Conservation (phyloP, 2,797 vertebrate species). For the Furcifer pardalis region DNA sequence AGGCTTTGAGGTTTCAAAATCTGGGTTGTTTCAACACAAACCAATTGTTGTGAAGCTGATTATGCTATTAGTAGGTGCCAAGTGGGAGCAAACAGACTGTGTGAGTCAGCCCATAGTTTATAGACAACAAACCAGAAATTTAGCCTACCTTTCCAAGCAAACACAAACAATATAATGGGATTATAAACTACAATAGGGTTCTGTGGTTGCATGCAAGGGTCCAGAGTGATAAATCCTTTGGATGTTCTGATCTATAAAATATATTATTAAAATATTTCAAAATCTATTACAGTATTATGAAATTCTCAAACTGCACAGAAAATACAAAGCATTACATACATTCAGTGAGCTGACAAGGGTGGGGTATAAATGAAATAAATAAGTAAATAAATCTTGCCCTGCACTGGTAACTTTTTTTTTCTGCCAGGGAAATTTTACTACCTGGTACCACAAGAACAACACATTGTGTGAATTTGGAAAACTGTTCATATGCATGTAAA, state of each 20-base stretch:
- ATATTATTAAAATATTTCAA: not conserved
- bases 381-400: no score
- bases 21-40: not conserved
- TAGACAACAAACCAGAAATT: not conserved
- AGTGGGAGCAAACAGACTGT: not conserved
- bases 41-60: not conserved
- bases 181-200: no score
- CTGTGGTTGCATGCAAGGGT: not conserved
- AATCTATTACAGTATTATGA: not conserved
- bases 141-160: not conserved
- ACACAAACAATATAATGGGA: not conserved
- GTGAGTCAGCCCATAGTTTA: not conserved
- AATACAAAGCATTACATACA: not conserved
- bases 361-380: no score
- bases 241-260: not conserved
- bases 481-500: not conserved
- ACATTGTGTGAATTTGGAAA: not conserved
- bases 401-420: no score
- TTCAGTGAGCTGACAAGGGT: not conserved
- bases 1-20: not conserved
- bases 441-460: not conserved
- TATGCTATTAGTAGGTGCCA: not conserved
- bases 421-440: not conserved
- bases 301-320: not conserved
- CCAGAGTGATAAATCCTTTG: not conserved